Base-by-base conservation (phyloP, 2,113 vertebrate genomes). In the Gadus macrocephalus region DNA sequence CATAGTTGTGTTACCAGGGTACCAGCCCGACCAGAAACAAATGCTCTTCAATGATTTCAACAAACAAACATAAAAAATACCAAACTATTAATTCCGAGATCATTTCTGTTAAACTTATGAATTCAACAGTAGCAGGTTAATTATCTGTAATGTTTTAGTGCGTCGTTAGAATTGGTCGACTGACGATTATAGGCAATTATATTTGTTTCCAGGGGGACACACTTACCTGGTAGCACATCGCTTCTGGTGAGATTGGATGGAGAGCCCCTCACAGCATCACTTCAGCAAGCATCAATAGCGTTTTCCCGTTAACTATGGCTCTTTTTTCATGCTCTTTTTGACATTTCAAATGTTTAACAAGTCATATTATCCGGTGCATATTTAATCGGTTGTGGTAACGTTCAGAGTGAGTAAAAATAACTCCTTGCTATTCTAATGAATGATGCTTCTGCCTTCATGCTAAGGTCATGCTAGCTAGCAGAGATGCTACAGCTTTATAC, bases 391-490 rank as follows among this genome's bases (percentile, higher is more conserved):
- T 9, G 66, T 58, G 55, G 16, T n/a, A 58, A 55, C 53, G 16
- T 55, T 58, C 15, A n/a, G 5, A n/a, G 55, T 58, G 55, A 58
- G 55, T 58, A n/a, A 58, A 55, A 58, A 58, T 16, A n/a, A 58
- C 15, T 14, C n/a, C 4, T 16, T n/a, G 16, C 15, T 58, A 14
- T 49, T 49, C 12, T 11, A 49, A 49, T 49, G 55, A 58, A 58
- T 58, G 55, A 14, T n/a, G 15, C 1, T 53, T 77, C 42, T 53
- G 19, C 25, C 22, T 55, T 55, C 70, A 89, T 74, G 89, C 84
- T 86, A 86, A 87, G 83, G 89, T 90, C 88, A 88, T 81, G 76
- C 71, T 81, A 85, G 87, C 86, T 86, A 81, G 81, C 72, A 69
- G 71, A 25, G 53, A 22, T 70, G 68, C 74, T 83, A 78, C 79